Base-by-base conservation (phyloP, 2,888 invertebrate species). In the Eulithis prunata region DNA sequence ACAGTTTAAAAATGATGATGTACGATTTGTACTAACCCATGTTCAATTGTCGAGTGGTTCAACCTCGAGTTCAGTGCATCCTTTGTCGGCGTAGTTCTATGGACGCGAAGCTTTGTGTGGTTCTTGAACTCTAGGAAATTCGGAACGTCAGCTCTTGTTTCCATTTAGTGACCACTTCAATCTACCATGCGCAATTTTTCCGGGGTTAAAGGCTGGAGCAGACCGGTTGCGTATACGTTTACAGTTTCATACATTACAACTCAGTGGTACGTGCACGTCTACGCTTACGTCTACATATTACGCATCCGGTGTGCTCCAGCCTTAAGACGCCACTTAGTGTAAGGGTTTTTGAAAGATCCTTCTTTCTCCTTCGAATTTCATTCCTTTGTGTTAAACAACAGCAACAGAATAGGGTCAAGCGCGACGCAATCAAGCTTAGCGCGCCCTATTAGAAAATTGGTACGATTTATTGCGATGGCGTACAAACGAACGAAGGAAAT, bases 151-250 rank as follows among this genome's bases (percentile, higher is more conserved):
- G 64, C 54, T 56, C 63, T 21, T 21, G 58, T 66, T 66, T 62
- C 28, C 47, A 64, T 49, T 49, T 60, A 58, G 57, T 68, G 71
- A 71, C 70, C 71, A 71, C 63, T 72, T 59, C 32, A 66, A 71
- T 66, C 59, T 64, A 62, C 66, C 55, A 66, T 47, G 54, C 56
- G 52, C 62, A 64, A 56, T 49, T 57, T 21, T 69, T 58, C 52
- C 60, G 41, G 61, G 63, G 67, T 69, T 69, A n/a, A n/a, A n/a
- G n/a, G n/a, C n/a, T n/a, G n/a, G n/a, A n/a, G n/a, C n/a, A n/a
- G n/a, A n/a, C n/a, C n/a, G n/a, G n/a, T n/a, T n/a, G n/a, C n/a
- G n/a, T n/a, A n/a, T n/a, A n/a, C n/a, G n/a, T n/a, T n/a, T n/a
- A n/a, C n/a, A n/a, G n/a, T n/a, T n/a, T n/a, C n/a, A n/a, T n/a